Percentiles rank a stretch among this genome's conserved stretches.
Evolutionary conservation across 2,113 vertebrate genomes (phyloP).

Genomic region (Martes martes): DNA sequence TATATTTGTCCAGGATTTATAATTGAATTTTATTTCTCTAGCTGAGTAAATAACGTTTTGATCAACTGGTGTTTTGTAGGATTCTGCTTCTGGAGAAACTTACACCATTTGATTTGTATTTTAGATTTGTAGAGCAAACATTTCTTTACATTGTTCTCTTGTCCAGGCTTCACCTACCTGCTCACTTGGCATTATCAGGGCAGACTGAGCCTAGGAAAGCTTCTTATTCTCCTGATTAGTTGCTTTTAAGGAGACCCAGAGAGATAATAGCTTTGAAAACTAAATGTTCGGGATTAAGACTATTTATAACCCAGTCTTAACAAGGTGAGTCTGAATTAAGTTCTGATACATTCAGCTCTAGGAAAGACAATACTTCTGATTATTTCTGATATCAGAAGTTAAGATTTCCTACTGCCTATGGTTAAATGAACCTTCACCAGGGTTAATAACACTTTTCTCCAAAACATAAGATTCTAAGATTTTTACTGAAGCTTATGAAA

Average conservation of each 20-base stretch:
- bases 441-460: background rate
- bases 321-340: background rate
- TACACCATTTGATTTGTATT: conserved; percentile 17
- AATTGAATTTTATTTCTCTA: background rate
- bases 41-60: background rate
- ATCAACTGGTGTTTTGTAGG: background rate
- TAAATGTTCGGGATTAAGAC: background rate
- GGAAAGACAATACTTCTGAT: background rate
- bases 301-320: background rate
- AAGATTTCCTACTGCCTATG: background rate
- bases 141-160: background rate
- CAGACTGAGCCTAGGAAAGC: background rate
- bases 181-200: background rate
- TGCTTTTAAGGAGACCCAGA: background rate
- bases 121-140: background rate
- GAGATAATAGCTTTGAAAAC: background rate
- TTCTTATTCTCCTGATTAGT: background rate
- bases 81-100: background rate
- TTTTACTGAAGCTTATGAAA: background rate
- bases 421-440: background rate
- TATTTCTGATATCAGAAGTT: background rate
- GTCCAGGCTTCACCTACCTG: background rate
- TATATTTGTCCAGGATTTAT: background rate
- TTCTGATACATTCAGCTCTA: background rate
- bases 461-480: background rate